Percentiles rank a stretch among this genome's conserved stretches.
Evolutionary conservation across 2,888 invertebrate genomes (phyloP).

Genomic region (Exocentrus adspersus): DNA sequence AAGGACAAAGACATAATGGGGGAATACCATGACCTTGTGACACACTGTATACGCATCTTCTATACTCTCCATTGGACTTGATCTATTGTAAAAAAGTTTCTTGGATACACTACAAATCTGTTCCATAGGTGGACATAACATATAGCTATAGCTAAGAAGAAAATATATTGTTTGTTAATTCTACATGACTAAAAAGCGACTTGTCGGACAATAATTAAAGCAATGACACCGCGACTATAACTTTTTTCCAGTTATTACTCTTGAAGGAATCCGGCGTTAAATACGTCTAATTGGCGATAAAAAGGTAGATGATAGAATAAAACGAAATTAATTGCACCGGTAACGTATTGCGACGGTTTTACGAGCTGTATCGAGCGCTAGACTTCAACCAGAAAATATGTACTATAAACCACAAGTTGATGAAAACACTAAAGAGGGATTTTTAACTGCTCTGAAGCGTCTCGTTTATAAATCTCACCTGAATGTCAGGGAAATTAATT

Average conservation of each 20-base stretch:
- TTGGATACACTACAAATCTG: no score
- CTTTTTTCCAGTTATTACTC: constrained; percentile 1
- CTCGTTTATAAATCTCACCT: no score
- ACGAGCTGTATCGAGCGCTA: constrained; percentile 7
- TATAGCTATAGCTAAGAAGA: no score
- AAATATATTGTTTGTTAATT: no score
- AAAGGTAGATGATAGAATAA: neutral
- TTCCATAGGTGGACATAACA: no score
- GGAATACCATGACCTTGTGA: no score
- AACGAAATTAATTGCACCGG: constrained; percentile 11
- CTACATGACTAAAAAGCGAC: neutral
- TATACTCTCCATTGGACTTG: no score
- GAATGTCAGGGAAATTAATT: no score
- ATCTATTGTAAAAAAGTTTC: no score
- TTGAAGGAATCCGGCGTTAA: neutral
- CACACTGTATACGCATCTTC: no score
- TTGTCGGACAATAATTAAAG: constrained; percentile 7
- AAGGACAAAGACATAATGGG: no score
- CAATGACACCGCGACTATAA: neutral
- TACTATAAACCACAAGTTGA: neutral
- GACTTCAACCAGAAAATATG: neutral
- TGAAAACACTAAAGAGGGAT: no score
- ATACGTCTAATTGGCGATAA: neutral
- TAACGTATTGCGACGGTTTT: constrained; percentile 11
- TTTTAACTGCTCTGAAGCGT: neutral